phyloP scores from a whole-genome alignment of 2,113 vertebrate species.

The Ancistrus triradiatus region DNA sequence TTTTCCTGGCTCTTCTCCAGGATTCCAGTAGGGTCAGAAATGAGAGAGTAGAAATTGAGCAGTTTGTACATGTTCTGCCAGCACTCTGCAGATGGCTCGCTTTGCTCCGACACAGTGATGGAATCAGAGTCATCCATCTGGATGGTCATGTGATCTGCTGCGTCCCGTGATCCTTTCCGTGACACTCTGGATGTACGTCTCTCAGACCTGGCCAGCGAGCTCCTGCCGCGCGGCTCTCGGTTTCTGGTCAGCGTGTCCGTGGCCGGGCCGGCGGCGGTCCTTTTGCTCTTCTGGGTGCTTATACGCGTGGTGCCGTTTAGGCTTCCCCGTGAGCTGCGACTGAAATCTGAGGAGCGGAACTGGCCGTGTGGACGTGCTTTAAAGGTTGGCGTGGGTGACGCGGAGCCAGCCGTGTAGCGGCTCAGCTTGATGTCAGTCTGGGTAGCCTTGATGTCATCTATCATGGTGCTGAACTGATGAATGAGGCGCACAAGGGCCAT shows the following conservation, averaged over 20 bases:
- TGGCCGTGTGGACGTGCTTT: constrained; percentile 88
- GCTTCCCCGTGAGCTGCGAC: constrained; percentile 91
- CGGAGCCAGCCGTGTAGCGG: constrained; percentile 93
- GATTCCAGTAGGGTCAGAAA: constrained; percentile 95
- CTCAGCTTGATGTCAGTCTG: constrained; percentile 98
- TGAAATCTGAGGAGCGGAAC: constrained; percentile 93
- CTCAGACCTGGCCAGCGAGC: constrained; percentile 83
- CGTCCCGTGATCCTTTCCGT: constrained; percentile 92
- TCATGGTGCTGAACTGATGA: constrained; percentile 98
- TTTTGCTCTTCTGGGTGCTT: constrained; percentile 82
- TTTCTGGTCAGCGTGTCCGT: constrained; percentile 69
- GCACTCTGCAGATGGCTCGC: constrained; percentile 95
- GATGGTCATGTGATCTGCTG: constrained; percentile 91
- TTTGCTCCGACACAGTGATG: constrained; percentile 96
- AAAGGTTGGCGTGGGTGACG: constrained; percentile 93
- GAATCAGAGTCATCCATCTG: constrained; percentile 98
- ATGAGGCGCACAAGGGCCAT: constrained; percentile 97
- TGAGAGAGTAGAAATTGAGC: constrained; percentile 97
- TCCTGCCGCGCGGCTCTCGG: constrained; percentile 84
- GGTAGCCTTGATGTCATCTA: constrained; percentile 95
- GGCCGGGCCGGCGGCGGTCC: constrained; percentile 65
- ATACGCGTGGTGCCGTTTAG: constrained; percentile 81
- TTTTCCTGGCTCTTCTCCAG: constrained; percentile 90
- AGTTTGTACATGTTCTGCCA: constrained; percentile 99
- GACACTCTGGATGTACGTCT: constrained; percentile 92